Percentiles rank a stretch among this genome's conserved stretches.
Evolutionary conservation across 2,797 vertebrate species (phyloP).

Genomic region (Pogoniulus pusillus): DNA sequence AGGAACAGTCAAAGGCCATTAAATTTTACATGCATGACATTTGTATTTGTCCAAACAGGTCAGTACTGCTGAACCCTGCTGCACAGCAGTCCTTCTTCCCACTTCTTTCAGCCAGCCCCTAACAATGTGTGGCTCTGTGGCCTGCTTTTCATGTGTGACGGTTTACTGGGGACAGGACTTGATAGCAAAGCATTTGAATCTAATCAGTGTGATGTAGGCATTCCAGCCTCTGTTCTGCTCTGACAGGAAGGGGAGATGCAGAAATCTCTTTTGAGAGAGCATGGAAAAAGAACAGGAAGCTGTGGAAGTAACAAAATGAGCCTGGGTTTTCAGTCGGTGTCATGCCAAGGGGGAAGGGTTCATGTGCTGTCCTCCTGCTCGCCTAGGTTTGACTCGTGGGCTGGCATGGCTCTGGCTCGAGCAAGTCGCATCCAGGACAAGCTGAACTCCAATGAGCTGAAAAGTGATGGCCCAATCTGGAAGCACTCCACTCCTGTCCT

Average conservation of each 20-base stretch:
- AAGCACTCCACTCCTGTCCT: constrained; percentile 92
- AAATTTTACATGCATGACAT: constrained; percentile 99
- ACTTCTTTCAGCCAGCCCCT: not conserved
- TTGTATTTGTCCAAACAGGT: constrained; percentile 95
- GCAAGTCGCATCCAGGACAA: constrained; percentile 98
- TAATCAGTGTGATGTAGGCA: not conserved
- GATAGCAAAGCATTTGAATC: not conserved
- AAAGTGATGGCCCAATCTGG: constrained; percentile 95
- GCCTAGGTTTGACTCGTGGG: constrained; percentile 97
- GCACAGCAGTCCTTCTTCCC: not conserved
- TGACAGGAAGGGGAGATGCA: not conserved
- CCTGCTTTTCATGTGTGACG: not conserved
- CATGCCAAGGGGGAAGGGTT: not conserved
- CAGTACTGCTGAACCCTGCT: not conserved
- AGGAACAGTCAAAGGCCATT: constrained; percentile 97
- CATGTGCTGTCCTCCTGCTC: not conserved
- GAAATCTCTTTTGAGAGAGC: not conserved
- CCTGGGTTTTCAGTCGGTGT: not conserved
- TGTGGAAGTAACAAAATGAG: not conserved
- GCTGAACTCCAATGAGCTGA: constrained; percentile 95
- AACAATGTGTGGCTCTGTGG: too few relatives aligned
- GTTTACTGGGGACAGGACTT: not conserved
- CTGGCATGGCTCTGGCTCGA: constrained; percentile 95
- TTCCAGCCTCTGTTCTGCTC: not conserved
- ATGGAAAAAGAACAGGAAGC: not conserved